Evolutionary conservation across 2,888 invertebrate species (phyloP), one percentile per base, ranked within the genome.

Genomic region (Lordiphosa fenestrarum): DNA sequence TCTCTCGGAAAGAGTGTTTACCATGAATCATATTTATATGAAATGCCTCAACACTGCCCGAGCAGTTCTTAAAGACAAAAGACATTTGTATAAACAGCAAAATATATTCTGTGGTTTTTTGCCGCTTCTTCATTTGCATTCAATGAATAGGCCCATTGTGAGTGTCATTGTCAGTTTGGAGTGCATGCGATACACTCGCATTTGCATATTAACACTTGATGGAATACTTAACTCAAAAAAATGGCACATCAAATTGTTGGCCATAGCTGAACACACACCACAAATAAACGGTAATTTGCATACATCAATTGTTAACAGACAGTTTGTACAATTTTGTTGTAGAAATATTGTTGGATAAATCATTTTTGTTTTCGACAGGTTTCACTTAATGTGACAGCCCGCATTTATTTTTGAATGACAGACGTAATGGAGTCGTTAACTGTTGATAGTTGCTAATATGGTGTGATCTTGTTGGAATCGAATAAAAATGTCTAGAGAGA

Each of bases 201-300:
- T 74, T 74, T 74, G 67, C 74, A 74, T 80, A 72, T 72, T 60
- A 55, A 51, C 73, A 74, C 73, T 73, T 77, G 74, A 67, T 61
- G 47, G 40, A 53, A 54, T 55, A 57, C 55, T 58, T 58, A 56
- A 62, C 69, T 47, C 66, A 44, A 23, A 56, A 54, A 66, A 72
- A 75, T 61, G 83, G 76, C 76, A 76, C 80, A 75, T 69, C 83
- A 83, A 83, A 80, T 65, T 75, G 80, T 64, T 69, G 80, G 76
- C 76, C 40, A 61, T 30, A 7, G 30, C 6, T 6, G 6, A 6
- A 6, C 5, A 73, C 66, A 66, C 60, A 53, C 61, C 46, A 69
- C 64, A 72, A 35, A 19, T 19, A 10, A 36, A 40, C 54, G 61
- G 53, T 59, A 72, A 78, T 75, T 75, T 83, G 80, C 83, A 75